Evolutionary conservation across 1,140 invertebrate species (phyloP).

Genomic region (Diabrotica virgifera): DNA sequence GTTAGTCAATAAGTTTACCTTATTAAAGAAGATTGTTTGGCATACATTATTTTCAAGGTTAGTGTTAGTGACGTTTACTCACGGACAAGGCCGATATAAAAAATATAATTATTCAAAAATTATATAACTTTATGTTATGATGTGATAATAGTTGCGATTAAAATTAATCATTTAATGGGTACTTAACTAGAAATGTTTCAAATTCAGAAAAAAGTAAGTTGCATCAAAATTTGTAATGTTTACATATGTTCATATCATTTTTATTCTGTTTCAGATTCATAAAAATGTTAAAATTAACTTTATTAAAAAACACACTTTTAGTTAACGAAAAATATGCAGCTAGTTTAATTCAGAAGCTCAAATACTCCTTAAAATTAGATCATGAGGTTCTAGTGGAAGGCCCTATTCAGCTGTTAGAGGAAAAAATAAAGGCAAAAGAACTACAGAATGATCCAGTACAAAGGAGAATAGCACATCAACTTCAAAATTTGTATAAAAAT

Average conservation of each 20-base stretch:
- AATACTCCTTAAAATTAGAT: conserved; percentile 22
- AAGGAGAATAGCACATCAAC: conserved; percentile 59
- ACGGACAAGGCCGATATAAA: too few species aligned
- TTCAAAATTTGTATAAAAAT: conserved; percentile 69
- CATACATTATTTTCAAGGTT: too few species aligned
- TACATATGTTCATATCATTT: neutral
- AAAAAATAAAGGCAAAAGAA: conserved; percentile 61
- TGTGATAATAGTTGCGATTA: too few species aligned
- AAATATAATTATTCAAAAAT: too few species aligned
- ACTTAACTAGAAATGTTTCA: neutral
- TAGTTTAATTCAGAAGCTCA: conserved; percentile 12
- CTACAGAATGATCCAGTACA: conserved; percentile 70
- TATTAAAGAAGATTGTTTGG: too few species aligned
- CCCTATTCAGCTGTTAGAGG: conserved; percentile 47
- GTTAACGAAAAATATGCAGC: conserved; percentile 2
- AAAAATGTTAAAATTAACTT: neutral
- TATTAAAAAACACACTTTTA: neutral
- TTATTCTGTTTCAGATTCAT: neutral
- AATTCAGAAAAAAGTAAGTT: neutral
- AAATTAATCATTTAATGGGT: neutral
- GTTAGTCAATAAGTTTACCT: too few species aligned
- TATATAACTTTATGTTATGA: too few species aligned
- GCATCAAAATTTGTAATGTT: too few species aligned
- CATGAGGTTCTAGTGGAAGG: conserved; percentile 26
- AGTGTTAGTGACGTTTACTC: too few species aligned